Evolutionary conservation across 2,113 vertebrate genomes (phyloP).

Genomic region (Callorhinus ursinus): DNA sequence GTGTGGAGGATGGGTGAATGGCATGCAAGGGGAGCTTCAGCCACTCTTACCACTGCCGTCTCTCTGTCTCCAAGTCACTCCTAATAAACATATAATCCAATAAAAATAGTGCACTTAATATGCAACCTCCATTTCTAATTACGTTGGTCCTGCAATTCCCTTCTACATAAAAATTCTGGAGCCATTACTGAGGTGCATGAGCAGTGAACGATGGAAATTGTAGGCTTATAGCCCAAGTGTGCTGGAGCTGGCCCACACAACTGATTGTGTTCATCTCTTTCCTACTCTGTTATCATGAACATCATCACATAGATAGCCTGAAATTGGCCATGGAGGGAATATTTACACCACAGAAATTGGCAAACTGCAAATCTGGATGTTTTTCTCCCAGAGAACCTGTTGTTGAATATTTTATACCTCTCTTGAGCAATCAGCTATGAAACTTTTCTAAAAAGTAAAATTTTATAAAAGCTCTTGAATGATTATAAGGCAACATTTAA

Average conservation of each 20-base stretch:
- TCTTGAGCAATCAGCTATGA: neutral
- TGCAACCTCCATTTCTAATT: neutral
- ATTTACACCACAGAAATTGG: neutral
- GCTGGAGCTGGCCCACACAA: neutral
- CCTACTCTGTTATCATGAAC: neutral
- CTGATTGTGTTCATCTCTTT: neutral
- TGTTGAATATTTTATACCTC: conserved; percentile 26
- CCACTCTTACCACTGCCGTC: neutral
- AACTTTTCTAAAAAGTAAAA: neutral
- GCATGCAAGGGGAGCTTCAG: neutral
- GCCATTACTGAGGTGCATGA: neutral
- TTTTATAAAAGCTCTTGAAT: neutral
- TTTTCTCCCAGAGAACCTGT: neutral
- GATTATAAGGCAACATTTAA: neutral
- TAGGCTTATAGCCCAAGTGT: neutral
- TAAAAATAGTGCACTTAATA: neutral
- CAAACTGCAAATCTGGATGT: neutral
- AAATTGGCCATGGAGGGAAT: neutral
- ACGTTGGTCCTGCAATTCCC: neutral
- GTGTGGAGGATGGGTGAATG: too few species aligned
- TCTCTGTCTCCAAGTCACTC: neutral
- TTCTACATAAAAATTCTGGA: neutral
- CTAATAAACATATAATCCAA: neutral
- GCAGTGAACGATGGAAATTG: neutral
- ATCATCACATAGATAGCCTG: neutral